Evolutionary conservation across 2,888 invertebrate genomes (phyloP), one percentile per base, ranked within the genome.

Genomic region (Escarpia spicata): DNA sequence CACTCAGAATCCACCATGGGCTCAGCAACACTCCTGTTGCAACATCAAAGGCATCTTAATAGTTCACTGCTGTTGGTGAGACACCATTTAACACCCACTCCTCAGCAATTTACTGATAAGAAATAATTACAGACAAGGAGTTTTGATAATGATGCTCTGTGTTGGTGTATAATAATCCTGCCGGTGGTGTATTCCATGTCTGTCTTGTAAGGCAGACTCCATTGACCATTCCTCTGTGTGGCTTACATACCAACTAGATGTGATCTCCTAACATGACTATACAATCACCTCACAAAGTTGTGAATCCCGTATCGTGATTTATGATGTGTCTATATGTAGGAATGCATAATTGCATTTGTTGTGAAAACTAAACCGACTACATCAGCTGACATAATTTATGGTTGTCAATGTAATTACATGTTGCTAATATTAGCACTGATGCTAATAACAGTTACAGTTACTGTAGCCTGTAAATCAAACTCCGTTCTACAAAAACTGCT

Each of bases 231-330:
- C 60, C 75, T 26, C 26, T 75, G 19, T 75, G n/a, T 75, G 75
- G 75, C 75, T 75, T 75, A 75, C 75, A 75, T 75, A 26, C 75
- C 75, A 75, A 75, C 26, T 75, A 26, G 75, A 75, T 75, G 26
- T 75, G 75, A 75, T 75, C 75, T 75, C 75, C 75, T 6, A 75
- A n/a, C 75, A 75, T 6, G 19, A 75, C n/a, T 15, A 75, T 75
- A 75, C 75, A 75, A 75, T 75, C 75, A 26, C 75, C 75, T 75
- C 75, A 75, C 75, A 75, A 75, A 75, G 75, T 75, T 75, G 75
- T 26, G 75, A 26, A 75, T 75, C 75, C 37, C 75, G 3, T 19
- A 75, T 26, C 26, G 26, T 75, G 75, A 75, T 75, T 75, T 75
- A 75, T 75, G 75, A 75, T 75, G 75, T 75, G 75, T 2, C 75